phyloP scores from a whole-genome alignment of 2,888 invertebrate species.

The Lasioglossum lativentre region DNA sequence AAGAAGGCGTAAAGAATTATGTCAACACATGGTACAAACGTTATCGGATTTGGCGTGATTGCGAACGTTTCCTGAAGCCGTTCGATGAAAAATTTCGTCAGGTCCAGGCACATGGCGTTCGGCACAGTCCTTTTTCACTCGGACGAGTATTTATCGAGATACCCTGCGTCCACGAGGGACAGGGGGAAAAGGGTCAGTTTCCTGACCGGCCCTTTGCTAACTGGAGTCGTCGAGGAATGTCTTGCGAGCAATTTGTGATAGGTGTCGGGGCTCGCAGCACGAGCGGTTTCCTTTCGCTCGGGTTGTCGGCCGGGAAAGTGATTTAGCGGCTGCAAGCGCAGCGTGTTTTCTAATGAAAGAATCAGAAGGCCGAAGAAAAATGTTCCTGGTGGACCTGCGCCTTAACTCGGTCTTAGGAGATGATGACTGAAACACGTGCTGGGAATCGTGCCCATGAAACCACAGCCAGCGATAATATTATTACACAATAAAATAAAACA shows the following conservation, averaged over 20 bases:
- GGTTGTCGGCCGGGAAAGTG: conserved; percentile 27
- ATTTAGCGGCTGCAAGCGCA: conserved; percentile 48
- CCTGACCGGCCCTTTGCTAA: conserved; percentile 8
- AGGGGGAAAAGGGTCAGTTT: not conserved
- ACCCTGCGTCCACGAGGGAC: not conserved
- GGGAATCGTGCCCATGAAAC: not conserved
- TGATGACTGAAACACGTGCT: conserved; percentile 1
- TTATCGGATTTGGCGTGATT: not conserved
- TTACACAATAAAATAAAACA: not conserved
- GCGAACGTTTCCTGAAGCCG: not conserved
- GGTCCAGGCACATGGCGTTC: not conserved
- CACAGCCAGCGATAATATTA: not conserved
- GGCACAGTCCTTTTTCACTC: conserved; percentile 3
- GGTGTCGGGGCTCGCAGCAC: conserved; percentile 6
- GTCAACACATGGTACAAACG: not conserved
- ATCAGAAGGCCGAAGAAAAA: conserved; percentile 33
- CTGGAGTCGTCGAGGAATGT: conserved; percentile 20
- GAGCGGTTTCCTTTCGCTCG: conserved; percentile 11
- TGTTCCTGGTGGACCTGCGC: not conserved
- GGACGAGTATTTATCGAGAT: conserved; percentile 25
- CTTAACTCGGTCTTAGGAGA: conserved; percentile 10
- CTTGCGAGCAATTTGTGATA: conserved; percentile 33
- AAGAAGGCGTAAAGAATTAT: not conserved
- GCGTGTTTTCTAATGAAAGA: conserved; percentile 56
- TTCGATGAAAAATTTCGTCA: conserved; percentile 12